Evolutionary conservation across 2,797 vertebrate genomes (phyloP).

Genomic region (Xenentodon cancila): DNA sequence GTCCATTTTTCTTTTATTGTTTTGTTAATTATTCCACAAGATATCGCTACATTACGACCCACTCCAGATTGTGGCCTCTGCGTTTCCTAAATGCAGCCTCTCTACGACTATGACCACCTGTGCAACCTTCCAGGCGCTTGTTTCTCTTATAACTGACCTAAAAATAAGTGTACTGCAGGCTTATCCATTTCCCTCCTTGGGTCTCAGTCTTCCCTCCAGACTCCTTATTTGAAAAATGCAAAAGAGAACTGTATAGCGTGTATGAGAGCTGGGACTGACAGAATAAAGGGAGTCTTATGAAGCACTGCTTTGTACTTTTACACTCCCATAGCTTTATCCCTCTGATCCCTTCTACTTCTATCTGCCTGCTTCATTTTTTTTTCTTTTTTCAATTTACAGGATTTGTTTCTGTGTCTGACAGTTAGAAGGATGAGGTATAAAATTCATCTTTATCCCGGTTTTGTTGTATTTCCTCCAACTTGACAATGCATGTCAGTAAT

Average conservation of each 20-base stretch:
- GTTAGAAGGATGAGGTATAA: conserved; percentile 78
- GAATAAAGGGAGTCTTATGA: conserved; percentile 62
- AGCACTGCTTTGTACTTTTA: conserved; percentile 54
- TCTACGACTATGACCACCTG: conserved; percentile 35
- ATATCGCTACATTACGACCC: conserved; percentile 49
- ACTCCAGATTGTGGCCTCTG: conserved; percentile 53
- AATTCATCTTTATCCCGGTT: conserved; percentile 82
- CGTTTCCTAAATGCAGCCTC: conserved; percentile 40
- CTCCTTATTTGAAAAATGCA: conserved; percentile 40
- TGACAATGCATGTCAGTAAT: conserved; percentile 83
- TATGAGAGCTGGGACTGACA: conserved; percentile 56
- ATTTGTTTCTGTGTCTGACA: conserved; percentile 76
- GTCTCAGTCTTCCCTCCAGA: conserved; percentile 29
- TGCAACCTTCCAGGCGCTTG: conserved; percentile 46
- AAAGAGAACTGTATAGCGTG: conserved; percentile 41
- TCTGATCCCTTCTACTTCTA: conserved; percentile 70
- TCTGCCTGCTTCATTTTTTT: conserved; percentile 50
- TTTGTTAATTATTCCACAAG: conserved; percentile 55
- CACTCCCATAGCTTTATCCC: conserved; percentile 62
- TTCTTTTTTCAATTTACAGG: conserved; percentile 80
- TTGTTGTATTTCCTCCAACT: conserved; percentile 76
- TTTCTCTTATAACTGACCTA: conserved; percentile 48
- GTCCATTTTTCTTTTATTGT: conserved; percentile 20
- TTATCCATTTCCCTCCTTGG: conserved; percentile 37
- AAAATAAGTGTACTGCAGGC: conserved; percentile 45